phyloP scores from a whole-genome alignment of 2,888 invertebrate genomes.

The Punctoribates punctum region DNA sequence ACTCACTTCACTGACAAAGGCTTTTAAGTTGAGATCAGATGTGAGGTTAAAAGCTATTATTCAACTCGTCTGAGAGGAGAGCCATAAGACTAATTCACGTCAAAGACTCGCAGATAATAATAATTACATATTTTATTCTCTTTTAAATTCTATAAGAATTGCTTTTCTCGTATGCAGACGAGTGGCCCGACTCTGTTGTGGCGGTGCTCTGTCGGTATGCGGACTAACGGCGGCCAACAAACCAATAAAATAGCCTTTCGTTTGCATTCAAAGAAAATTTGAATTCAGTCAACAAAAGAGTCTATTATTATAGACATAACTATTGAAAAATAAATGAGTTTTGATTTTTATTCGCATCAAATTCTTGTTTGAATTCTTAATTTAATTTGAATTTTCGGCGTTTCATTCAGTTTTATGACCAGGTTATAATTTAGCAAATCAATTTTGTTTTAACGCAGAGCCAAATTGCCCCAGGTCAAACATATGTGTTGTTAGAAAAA shows the following conservation, averaged over 20 bases:
- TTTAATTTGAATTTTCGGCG: too few species aligned
- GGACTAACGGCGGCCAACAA: neutral
- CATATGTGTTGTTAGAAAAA: too few species aligned
- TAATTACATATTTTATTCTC: constrained; percentile 2
- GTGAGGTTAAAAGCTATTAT: constrained; percentile 33
- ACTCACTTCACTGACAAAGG: constrained; percentile 13
- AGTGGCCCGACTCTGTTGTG: neutral
- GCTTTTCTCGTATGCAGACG: neutral
- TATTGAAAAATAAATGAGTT: neutral
- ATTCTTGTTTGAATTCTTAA: too few species aligned
- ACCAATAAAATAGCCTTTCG: constrained; percentile 19
- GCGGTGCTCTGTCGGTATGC: neutral
- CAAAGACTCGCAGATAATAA: constrained; percentile 31
- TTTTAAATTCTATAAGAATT: neutral
- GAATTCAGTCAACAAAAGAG: neutral
- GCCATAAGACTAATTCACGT: constrained; percentile 31
- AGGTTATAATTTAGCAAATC: too few species aligned
- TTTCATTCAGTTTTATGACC: too few species aligned
- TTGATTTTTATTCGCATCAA: too few species aligned
- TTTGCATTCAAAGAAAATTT: neutral
- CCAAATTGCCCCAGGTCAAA: too few species aligned
- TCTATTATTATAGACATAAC: constrained; percentile 12
- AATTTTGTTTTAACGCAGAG: too few species aligned
- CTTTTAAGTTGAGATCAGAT: constrained; percentile 15
- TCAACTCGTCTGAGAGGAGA: neutral